These are phyloP conservation scores for Euglossa dilemma DNA, from an alignment of 1,140 invertebrate species.

Conservation along the genomic window DNA sequence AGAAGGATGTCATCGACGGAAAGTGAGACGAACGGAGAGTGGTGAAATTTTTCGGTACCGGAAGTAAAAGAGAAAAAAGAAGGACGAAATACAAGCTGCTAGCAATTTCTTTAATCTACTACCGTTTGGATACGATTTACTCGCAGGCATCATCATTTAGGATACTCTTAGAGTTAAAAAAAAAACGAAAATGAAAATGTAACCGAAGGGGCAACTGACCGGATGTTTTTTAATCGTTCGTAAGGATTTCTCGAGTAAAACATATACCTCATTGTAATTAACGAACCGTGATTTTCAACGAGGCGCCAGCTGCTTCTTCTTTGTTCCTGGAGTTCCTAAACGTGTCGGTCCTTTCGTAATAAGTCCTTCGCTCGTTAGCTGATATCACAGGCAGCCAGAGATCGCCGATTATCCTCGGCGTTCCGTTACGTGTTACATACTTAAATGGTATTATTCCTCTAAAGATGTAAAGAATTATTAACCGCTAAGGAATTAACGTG, in stretches of 20 bases:
- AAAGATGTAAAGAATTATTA: conserved; percentile 37
- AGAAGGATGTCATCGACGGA: no score
- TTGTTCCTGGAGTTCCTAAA: conserved; percentile 42
- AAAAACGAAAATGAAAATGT: not conserved
- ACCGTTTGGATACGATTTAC: conserved; percentile 26
- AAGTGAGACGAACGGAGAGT: no score
- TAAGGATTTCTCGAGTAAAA: conserved; percentile 44
- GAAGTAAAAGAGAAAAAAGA: not conserved
- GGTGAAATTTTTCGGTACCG: not conserved
- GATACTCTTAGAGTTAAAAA: conserved; percentile 30
- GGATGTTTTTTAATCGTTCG: conserved; percentile 39
- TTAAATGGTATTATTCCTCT: conserved; percentile 39
- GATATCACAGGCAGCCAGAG: not conserved
- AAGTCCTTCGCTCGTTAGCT: conserved; percentile 46
- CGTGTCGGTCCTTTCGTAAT: conserved; percentile 38
- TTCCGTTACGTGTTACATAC: conserved; percentile 31
- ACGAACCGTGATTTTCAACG: conserved; percentile 24
- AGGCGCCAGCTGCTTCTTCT: conserved; percentile 43
- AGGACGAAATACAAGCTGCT: conserved; percentile 4
- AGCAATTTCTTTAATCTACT: conserved; percentile 24
- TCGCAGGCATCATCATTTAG: conserved; percentile 21
- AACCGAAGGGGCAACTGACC: not conserved
- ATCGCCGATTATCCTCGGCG: not conserved
- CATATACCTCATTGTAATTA: conserved; percentile 43
- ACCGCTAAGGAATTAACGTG: conserved; percentile 45